Conservation (phyloP, 2,113 vertebrate genomes). For the Pterocles gutturalis region DNA sequence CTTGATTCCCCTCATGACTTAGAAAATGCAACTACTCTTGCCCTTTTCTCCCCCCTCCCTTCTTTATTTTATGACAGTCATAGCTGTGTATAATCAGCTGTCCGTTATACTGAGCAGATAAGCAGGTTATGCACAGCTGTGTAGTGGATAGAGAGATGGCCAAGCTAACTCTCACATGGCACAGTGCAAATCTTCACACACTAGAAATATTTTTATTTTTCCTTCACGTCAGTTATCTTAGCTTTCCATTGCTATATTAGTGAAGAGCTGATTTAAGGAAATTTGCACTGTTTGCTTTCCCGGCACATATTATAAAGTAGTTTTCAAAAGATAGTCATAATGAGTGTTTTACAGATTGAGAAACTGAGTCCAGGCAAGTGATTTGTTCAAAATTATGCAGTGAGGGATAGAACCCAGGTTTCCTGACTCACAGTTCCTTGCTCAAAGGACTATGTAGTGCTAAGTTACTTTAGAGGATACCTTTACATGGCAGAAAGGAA, state of each 20-base stretch:
- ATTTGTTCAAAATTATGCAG: slow-evolving; percentile 25
- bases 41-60: not conserved
- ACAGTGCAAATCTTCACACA: not conserved
- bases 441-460: slow-evolving; percentile 34
- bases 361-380: slow-evolving; percentile 15
- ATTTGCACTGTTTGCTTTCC: slow-evolving; percentile 1
- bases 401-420: slow-evolving; percentile 30
- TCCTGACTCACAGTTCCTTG: slow-evolving; percentile 23
- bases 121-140: not conserved
- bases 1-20: not conserved
- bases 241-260: not conserved
- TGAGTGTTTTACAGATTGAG: slow-evolving; percentile 7
- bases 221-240: not conserved
- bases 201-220: not conserved
- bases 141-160: not conserved
- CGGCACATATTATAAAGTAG: not conserved
- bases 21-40: not conserved
- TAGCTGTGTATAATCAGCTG: not conserved
- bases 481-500: slow-evolving; percentile 69
- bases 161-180: not conserved
- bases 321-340: not conserved
- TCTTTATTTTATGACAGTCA: not conserved
- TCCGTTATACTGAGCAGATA: not conserved
- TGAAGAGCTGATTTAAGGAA: not conserved
- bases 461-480: slow-evolving; percentile 58